These are phyloP conservation scores for Rhogogaster chlorosoma DNA, from an alignment of 2,888 invertebrate species.

Conservation along the genomic window DNA sequence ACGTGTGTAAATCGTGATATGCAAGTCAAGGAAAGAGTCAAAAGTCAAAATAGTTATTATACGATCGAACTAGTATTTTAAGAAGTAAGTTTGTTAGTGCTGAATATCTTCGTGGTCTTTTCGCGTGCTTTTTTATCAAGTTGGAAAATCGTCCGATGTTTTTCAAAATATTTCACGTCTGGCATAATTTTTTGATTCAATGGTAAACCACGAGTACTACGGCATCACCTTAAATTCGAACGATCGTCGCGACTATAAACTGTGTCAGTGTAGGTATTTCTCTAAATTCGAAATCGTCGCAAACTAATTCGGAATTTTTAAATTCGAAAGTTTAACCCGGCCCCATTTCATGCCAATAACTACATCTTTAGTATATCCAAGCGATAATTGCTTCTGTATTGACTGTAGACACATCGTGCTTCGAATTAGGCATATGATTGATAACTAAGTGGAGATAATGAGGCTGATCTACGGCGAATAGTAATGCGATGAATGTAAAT, in stretches of 20 bases:
- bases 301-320: too few relatives aligned
- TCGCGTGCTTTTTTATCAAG: too few relatives aligned
- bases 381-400: not conserved
- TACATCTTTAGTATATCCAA: too few relatives aligned
- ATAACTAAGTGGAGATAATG: constrained; percentile 1
- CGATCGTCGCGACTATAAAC: not conserved
- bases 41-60: not conserved
- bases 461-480: not conserved
- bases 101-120: too few relatives aligned
- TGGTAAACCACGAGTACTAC: too few relatives aligned
- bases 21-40: not conserved
- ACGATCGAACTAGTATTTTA: not conserved
- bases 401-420: not conserved
- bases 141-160: too few relatives aligned
- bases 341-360: not conserved
- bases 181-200: too few relatives aligned
- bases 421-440: not conserved
- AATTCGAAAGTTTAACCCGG: too few relatives aligned
- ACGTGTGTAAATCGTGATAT: not conserved
- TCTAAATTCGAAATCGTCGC: too few relatives aligned
- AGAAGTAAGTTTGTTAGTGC: too few relatives aligned
- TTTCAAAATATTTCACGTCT: too few relatives aligned
- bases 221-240: too few relatives aligned
- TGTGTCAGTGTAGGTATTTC: not conserved
- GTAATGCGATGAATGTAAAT: not conserved